A percentile compares a stretch with the other conserved stretches of the same genome.
These are phyloP conservation scores for Idaea dimidiata DNA, from an alignment of 2,888 invertebrate genomes.

Conservation along the genomic window DNA sequence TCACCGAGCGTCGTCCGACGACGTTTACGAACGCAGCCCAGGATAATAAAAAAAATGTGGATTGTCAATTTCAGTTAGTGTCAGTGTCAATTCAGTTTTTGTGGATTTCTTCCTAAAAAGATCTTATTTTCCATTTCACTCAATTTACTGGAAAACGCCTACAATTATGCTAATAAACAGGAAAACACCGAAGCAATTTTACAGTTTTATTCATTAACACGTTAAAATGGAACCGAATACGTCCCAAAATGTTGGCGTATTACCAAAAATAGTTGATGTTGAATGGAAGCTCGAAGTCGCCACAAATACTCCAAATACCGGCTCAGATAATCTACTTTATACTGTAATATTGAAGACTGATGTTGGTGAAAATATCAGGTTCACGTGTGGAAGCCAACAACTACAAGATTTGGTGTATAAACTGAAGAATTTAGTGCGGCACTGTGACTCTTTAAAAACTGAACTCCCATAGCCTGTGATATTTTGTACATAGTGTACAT, in stretches of 20 bases:
- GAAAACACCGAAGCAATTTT: not conserved
- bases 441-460: conserved; percentile 79
- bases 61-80: not conserved
- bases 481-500: conserved; percentile 8
- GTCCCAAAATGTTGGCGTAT: conserved; percentile 38
- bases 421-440: conserved; percentile 83
- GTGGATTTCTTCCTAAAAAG: not conserved
- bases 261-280: conserved; percentile 80
- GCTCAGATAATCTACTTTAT: conserved; percentile 68
- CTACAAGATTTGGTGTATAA: conserved; percentile 85
- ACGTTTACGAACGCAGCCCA: too few relatives aligned
- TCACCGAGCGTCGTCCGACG: too few relatives aligned
- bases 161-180: not conserved
- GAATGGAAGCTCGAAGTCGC: conserved; percentile 82
- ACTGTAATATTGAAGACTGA: conserved; percentile 68
- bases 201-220: not conserved
- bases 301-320: conserved; percentile 63
- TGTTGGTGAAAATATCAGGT: conserved; percentile 71
- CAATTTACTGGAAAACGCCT: not conserved
- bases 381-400: conserved; percentile 83
- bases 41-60: too few relatives aligned
- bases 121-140: not conserved
- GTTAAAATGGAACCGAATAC: conserved; percentile 38
- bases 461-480: conserved; percentile 44
- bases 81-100: not conserved